Base-by-base conservation (phyloP, 2,113 vertebrate genomes). In the Amphiprion ocellaris region DNA sequence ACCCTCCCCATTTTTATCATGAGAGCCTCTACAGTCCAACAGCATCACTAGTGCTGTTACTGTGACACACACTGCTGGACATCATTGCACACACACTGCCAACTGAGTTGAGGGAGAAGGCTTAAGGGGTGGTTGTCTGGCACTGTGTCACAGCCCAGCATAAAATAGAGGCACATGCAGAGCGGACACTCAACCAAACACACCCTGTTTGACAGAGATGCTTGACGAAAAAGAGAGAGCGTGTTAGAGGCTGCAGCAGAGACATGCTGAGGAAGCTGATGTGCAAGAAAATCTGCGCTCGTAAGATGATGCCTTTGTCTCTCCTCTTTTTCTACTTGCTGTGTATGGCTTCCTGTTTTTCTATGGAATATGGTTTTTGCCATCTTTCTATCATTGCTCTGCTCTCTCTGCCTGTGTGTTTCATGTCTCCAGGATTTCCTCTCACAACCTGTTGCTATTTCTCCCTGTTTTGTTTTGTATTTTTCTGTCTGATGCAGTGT, bases 251-350 rank as follows among this genome's bases (percentile, higher is more conserved):
- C 70, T 74, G 84, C 41, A 86, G 84, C 90, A 81, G 92, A 93
- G 93, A 93, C 82, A 94, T 95, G 95, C 90, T 96, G 91, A 94
- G 89, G 93, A 96, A 89, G 92, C 92, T 96, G 80, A 92, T 97
- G 90, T 97, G 94, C 93, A 92, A 88, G 84, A 94, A 90, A 80
- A 95, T 96, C 90, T 96, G 95, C 78, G 82, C 92, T 82, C 86
- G 95, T 96, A 95, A 96, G 94, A 54, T 28, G 3, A 46, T 12
- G 17, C 37, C 10, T 79, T 41, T 21, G 37, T 79, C 55, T 74
- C 28, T 53, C 26, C 49, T 37, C 3, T 9, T 11, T 23, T 16
- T 64, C 68, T 1, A 10, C 3, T 37, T 0, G 5, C 28, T 56
- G 21, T 9, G 6, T 12, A 8, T 21, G 37, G n/a, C 30, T 68